Evolutionary conservation across 2,888 invertebrate genomes (phyloP).

Genomic region (Noctua janthe): DNA sequence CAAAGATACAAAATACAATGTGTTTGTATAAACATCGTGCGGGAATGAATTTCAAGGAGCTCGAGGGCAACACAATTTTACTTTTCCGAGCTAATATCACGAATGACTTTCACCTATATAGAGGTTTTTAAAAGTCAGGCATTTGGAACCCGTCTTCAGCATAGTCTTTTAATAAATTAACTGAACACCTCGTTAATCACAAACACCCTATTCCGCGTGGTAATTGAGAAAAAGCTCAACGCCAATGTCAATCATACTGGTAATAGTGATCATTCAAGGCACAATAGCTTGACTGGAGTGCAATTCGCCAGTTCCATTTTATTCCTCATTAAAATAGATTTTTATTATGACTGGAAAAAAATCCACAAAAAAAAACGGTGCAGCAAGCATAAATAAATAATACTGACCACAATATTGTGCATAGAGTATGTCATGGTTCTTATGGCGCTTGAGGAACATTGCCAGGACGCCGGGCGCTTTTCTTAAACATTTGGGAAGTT

Average conservation of each 20-base stretch:
- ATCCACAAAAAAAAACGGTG: not conserved
- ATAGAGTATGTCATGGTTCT: not conserved
- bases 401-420: not conserved
- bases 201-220: not conserved
- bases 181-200: not conserved
- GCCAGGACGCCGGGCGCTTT: not conserved
- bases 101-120: not conserved
- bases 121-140: not conserved
- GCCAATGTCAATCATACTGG: not conserved
- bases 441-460: not conserved
- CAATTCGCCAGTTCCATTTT: not conserved
- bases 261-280: conserved; percentile 2
- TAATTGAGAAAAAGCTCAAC: not conserved
- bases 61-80: not conserved
- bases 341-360: conserved; percentile 11
- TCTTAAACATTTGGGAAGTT: not conserved
- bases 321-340: not conserved
- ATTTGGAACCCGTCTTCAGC: conserved; percentile 6
- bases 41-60: not conserved
- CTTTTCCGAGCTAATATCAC: not conserved
- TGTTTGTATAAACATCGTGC: not conserved
- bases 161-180: not conserved
- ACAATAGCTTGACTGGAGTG: not conserved
- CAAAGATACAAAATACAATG: not conserved
- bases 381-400: not conserved